Evolutionary conservation across 2,797 vertebrate genomes (phyloP).

Genomic region (Anguilla marmorata): DNA sequence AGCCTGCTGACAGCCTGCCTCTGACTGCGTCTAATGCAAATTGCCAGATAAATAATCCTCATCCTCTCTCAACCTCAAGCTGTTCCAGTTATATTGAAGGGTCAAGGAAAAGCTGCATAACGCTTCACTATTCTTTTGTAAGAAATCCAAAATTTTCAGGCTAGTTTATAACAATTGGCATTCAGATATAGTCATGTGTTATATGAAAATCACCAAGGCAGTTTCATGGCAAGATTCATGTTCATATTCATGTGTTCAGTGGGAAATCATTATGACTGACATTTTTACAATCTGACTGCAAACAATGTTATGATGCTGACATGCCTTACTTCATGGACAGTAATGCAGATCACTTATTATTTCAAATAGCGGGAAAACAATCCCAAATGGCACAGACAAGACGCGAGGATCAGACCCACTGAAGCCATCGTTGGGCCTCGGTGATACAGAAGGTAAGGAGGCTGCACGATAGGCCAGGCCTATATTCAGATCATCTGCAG

Average conservation of each 20-base stretch:
- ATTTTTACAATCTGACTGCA: not conserved
- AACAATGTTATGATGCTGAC: not conserved
- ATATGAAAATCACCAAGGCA: not conserved
- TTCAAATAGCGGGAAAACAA: slow-evolving; percentile 80
- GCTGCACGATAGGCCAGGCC: not conserved
- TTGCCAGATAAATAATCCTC: not conserved
- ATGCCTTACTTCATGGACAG: not conserved
- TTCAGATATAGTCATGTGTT: not conserved
- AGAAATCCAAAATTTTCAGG: not conserved
- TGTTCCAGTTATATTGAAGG: slow-evolving; percentile 11
- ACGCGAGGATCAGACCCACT: slow-evolving; percentile 74
- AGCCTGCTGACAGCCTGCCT: not conserved
- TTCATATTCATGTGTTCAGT: not conserved
- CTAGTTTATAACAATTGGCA: not conserved
- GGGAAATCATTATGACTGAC: not conserved
- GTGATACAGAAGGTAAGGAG: slow-evolving; percentile 82
- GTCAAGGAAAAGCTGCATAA: slow-evolving; percentile 21
- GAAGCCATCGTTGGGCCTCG: slow-evolving; percentile 64
- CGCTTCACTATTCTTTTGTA: not conserved
- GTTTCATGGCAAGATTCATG: not conserved
- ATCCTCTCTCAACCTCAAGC: not conserved
- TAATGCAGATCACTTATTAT: not conserved
- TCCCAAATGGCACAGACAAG: slow-evolving; percentile 82
- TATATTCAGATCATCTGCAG: not conserved
- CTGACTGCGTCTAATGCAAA: not conserved